phyloP scores from a whole-genome alignment of 2,113 vertebrate genomes.

The Pleuronectes platessa region DNA sequence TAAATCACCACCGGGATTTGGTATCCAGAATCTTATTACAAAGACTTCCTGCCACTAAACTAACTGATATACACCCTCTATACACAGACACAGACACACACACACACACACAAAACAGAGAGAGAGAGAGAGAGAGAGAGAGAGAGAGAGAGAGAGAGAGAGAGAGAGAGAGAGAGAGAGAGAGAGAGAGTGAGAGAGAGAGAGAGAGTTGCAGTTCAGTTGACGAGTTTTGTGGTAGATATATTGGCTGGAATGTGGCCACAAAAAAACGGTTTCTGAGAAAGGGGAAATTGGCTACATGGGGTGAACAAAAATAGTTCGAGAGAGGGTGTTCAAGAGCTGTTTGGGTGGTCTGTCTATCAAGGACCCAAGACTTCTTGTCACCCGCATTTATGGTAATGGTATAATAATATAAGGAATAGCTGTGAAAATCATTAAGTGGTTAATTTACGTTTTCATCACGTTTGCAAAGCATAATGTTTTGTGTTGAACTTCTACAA shows the following conservation, averaged over 20 bases:
- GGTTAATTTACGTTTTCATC: too few relatives aligned
- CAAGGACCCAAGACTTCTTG: not conserved
- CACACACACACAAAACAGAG: constrained; percentile 20
- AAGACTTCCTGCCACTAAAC: constrained; percentile 64
- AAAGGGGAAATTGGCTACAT: constrained; percentile 22
- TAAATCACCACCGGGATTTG: constrained; percentile 67
- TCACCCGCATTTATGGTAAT: not conserved
- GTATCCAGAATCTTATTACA: constrained; percentile 60
- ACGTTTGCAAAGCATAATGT: too few relatives aligned
- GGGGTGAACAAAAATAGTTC: constrained; percentile 28
- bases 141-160: constrained; percentile 71
- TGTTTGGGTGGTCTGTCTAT: constrained; percentile 17
- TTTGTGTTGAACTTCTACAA: too few relatives aligned
- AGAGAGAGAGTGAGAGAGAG: constrained; percentile 53
- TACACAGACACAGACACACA: constrained; percentile 6
- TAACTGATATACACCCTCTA: constrained; percentile 36
- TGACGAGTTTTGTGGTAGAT: constrained; percentile 97
- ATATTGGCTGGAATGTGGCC: constrained; percentile 95
- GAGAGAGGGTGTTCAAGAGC: constrained; percentile 1
- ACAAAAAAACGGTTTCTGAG: constrained; percentile 88
- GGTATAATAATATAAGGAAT: not conserved
- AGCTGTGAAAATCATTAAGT: too few relatives aligned
- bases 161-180: constrained; percentile 79
- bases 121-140: constrained; percentile 68
- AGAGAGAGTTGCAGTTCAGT: constrained; percentile 86